Conservation (phyloP, 2,888 invertebrate species). For the Oscheius sp. region DNA sequence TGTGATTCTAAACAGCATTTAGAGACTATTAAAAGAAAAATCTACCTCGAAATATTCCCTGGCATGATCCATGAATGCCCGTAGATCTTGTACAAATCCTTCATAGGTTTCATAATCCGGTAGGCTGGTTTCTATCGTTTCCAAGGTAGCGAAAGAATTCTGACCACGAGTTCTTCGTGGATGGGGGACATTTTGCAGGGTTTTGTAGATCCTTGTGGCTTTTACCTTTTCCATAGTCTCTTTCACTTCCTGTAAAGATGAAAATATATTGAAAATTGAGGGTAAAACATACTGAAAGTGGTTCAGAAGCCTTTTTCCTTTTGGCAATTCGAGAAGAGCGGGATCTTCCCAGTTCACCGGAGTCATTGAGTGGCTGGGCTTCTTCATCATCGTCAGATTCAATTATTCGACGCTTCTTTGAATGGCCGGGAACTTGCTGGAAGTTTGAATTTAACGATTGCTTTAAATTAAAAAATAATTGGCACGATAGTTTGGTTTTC, state of each 20-base stretch:
- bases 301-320: neutral
- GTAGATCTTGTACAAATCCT: conserved; percentile 11
- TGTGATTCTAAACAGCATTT: conserved; percentile 25
- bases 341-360: neutral
- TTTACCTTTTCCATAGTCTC: conserved; percentile 14
- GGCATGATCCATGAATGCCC: conserved; percentile 9
- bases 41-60: conserved; percentile 29
- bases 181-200: conserved; percentile 17
- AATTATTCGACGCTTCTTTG: conserved; percentile 16
- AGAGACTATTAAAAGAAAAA: too few relatives aligned
- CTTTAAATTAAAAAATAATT: too few relatives aligned
- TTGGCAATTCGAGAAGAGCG: neutral
- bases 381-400: conserved; percentile 15
- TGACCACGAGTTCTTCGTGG: neutral
- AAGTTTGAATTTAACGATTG: neutral
- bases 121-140: neutral
- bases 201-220: conserved; percentile 22
- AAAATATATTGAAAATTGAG: too few relatives aligned
- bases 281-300: neutral
- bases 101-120: conserved; percentile 4
- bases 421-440: neutral
- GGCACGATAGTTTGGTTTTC: neutral
- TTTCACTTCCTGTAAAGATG: neutral
- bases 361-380: neutral
- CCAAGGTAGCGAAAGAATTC: neutral